Evolutionary conservation across 2,797 vertebrate species (phyloP).

Genomic region (Melanogrammus aeglefinus): DNA sequence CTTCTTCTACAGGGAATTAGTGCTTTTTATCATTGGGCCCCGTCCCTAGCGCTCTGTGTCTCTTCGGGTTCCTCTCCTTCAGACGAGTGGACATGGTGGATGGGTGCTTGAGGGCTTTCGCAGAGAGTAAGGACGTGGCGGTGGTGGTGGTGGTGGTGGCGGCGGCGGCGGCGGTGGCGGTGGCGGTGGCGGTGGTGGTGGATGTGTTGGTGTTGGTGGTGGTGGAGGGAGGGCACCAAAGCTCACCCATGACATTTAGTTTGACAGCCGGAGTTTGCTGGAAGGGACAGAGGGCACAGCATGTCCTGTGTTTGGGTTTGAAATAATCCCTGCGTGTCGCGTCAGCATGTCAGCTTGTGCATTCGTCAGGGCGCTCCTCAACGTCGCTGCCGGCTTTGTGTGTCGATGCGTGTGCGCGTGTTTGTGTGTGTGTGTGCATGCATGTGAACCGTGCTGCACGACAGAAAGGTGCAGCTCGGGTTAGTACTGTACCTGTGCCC

Average conservation of each 20-base stretch:
- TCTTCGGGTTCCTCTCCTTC: no score
- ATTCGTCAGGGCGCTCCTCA: neutral
- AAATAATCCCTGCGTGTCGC: neutral
- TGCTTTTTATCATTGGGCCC: no score
- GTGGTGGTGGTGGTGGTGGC: no score
- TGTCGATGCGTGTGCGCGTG: neutral
- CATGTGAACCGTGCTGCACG: constrained; percentile 43
- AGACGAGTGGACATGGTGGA: no score
- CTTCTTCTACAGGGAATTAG: neutral
- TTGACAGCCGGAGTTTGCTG: neutral
- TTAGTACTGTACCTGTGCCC: constrained; percentile 13
- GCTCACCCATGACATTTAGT: neutral
- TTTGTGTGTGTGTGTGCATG: constrained; percentile 18
- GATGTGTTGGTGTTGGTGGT: no score
- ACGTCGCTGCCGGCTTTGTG: neutral
- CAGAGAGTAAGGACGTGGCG: no score
- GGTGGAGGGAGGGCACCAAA: neutral
- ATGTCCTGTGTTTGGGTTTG: neutral
- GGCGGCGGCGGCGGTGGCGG: no score
- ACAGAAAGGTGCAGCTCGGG: constrained; percentile 54
- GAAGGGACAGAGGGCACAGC: neutral
- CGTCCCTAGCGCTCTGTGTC: no score
- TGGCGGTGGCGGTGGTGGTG: no score
- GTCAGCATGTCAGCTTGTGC: constrained; percentile 1
- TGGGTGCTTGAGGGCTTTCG: no score